phyloP scores from a whole-genome alignment of 1,140 invertebrate species.

The Drosophila repletoides region DNA sequence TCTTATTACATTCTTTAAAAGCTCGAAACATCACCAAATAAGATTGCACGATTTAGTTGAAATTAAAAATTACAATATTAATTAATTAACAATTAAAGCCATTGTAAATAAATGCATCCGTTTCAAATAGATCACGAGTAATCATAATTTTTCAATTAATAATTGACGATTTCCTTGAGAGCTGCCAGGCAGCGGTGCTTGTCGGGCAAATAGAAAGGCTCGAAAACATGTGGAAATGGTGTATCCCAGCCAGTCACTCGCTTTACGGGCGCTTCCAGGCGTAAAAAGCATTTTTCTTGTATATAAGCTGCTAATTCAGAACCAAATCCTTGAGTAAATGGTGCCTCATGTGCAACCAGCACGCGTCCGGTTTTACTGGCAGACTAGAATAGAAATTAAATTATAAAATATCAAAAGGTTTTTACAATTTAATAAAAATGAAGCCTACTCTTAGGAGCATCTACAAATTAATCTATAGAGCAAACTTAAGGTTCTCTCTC shows the following conservation, averaged over 20 bases:
- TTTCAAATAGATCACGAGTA: slow-evolving; percentile 27
- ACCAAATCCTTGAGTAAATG: slow-evolving; percentile 96
- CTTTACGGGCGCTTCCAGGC: slow-evolving; percentile 95
- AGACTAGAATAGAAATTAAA: slow-evolving; percentile 88
- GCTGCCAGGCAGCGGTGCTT: slow-evolving; percentile 95
- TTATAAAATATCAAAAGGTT: no score
- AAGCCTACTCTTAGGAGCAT: no score
- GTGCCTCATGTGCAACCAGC: slow-evolving; percentile 97
- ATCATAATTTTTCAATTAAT: slow-evolving; percentile 26
- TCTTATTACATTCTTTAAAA: no score
- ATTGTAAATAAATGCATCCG: slow-evolving; percentile 70
- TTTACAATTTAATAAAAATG: no score
- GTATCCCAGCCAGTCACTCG: slow-evolving; percentile 98
- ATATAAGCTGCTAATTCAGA: slow-evolving; percentile 97
- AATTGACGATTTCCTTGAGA: slow-evolving; percentile 87
- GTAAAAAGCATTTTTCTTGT: slow-evolving; percentile 97
- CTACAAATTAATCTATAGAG: no score
- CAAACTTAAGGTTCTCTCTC: no score
- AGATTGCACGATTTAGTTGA: no score
- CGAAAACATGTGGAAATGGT: slow-evolving; percentile 97
- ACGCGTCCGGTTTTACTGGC: slow-evolving; percentile 96
- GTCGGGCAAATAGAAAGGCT: slow-evolving; percentile 97
- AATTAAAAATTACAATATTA: no score
- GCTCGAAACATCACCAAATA: no score
- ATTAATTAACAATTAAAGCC: background rate